Evolutionary conservation across 1,140 invertebrate genomes (phyloP), one percentile per base, ranked within the genome.

Genomic region (Drosophila parabipectinata): DNA sequence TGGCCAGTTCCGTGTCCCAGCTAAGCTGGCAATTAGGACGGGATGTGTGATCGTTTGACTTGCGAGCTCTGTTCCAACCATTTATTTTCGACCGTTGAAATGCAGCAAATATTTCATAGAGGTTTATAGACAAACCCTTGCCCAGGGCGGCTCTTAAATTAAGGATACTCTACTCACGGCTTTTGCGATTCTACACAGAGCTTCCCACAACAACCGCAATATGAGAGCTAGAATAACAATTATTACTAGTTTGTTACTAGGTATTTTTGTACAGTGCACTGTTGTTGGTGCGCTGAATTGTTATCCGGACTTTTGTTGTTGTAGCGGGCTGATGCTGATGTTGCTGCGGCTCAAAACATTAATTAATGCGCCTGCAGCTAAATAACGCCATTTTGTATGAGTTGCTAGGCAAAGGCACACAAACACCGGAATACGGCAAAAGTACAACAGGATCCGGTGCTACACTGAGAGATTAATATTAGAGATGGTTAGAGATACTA

Each of bases 291-390:
- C 32, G 18, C 26, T 71, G 34, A 50, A 57, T 74, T 75, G 62
- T 67, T 76, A 51, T 64, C 30, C 44, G 26, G 41, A 18, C 30
- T 68, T 56, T 21, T 24, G 14, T 6, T 73, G 48, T 61, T 72
- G 53, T 76, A 69, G 45, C 53, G 63, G 50, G 50, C 60, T 47
- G 59, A 39, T 77, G 79, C 53, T 41, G 66, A 39, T 77, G 79
- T 58, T 76, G 73, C 59, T 72, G 77, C 44, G 78, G 68, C 82
- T 81, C 60, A 84, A 77, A 84, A 84, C 80, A 84, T 84, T 85
- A 85, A 85, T 85, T 85, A 85, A 85, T 85, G 81, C 68, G 81
- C 81, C 81, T 80, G 81, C 81, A 85, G 81, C 81, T 62, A 73
- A 85, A 77, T 77, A 77, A 85, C 78, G 82, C 74, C 82, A 82